These are phyloP conservation scores for Chrysoperla carnea DNA, from an alignment of 1,140 invertebrate genomes.

Conservation along the genomic window DNA sequence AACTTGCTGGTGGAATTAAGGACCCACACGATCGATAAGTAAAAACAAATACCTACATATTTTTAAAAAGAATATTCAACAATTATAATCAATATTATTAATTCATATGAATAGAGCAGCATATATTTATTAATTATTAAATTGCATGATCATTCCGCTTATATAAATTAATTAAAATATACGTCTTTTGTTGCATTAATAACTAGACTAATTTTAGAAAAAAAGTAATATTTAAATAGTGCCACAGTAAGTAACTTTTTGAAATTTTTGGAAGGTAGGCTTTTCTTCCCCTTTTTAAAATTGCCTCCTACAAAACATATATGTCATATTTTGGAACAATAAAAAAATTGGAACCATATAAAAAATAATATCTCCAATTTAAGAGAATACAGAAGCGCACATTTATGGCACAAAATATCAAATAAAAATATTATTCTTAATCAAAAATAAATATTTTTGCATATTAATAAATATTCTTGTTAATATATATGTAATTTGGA, in stretches of 20 bases:
- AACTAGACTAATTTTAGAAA: not conserved
- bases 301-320: not conserved
- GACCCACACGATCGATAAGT: too few relatives aligned
- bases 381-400: not conserved
- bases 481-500: not conserved
- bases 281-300: not conserved
- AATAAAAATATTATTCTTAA: not conserved
- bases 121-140: too few relatives aligned
- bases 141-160: too few relatives aligned
- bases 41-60: too few relatives aligned
- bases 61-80: too few relatives aligned
- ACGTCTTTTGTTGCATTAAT: too few relatives aligned
- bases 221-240: not conserved
- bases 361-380: too few relatives aligned
- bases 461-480: not conserved
- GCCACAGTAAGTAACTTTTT: not conserved
- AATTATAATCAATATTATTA: too few relatives aligned
- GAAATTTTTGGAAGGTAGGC: not conserved
- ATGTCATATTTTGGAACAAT: not conserved
- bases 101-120: too few relatives aligned
- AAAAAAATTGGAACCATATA: not conserved
- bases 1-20: too few relatives aligned
- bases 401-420: not conserved
- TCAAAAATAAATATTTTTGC: not conserved
- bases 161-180: too few relatives aligned